Evolutionary conservation across 2,888 invertebrate genomes (phyloP), one percentile per base, ranked within the genome.

Genomic region (Adelphocoris suturalis): DNA sequence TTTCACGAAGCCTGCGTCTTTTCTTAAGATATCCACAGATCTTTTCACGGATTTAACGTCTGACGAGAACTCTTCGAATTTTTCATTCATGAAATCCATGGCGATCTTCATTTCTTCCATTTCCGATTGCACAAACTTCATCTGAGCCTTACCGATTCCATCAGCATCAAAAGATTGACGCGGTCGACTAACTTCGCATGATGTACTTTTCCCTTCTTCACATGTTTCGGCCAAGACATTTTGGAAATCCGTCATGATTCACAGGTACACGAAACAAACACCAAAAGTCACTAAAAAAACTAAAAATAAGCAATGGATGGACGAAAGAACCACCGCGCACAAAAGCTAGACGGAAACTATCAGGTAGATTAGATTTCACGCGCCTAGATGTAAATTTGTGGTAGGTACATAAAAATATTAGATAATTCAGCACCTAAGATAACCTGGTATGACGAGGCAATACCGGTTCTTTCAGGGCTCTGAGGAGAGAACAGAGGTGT

Each of bases 71-170:
- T 68, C 68, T 23, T 68, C 23, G 68, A 68, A 68, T 68, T 23
- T 68, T 9, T 68, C 68, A 27, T 68, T 68, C 68, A 68, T 68
- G 27, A 68, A 68, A 68, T 68, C 23, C 68, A 68, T 68, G 5
- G 68, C 19, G 23, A 23, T 23, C 11, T 68, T 68, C 0, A 68
- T 68, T 23, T 68, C 68, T 5, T 68, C 27, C 9, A 68, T 27
- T 68, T 68, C 68, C 9, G 68, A 19, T 27, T 23, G 23, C 9
- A 27, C 57, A n/a, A n/a, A 23, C n/a, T 4, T 27, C 23, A 13
- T 68, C 12, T 19, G 68, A 68, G 9, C 9, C 23, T 7, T 9
- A 23, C 23, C 23, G 11, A 68, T 12, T 4, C 23, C 23, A 0
- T n/a, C 11, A 68, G 9, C 7, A 68, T 23, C 68, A n/a, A 0